Conservation (phyloP, 1,140 invertebrate species). For the Brachionus angularis region DNA sequence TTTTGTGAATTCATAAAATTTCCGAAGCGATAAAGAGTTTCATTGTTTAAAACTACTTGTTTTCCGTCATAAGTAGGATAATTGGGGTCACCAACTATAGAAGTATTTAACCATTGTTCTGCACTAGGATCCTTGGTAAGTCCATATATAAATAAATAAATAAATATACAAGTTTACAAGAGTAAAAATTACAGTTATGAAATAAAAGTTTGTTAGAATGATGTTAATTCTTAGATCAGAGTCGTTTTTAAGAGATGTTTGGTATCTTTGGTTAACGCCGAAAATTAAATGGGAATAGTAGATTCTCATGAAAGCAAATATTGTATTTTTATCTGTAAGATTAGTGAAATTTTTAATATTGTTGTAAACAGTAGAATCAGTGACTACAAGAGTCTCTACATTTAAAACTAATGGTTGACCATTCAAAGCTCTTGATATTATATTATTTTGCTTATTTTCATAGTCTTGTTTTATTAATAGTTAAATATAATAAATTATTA, state of each 20-base stretch:
- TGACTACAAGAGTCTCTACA: conserved; percentile 21
- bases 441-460: no score
- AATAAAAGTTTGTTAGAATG: conserved; percentile 7
- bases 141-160: neutral
- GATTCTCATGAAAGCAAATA: conserved; percentile 18
- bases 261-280: conserved; percentile 22
- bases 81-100: neutral
- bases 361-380: conserved; percentile 7
- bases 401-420: conserved; percentile 19
- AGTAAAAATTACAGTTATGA: conserved; percentile 4
- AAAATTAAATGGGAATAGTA: conserved; percentile 36
- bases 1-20: conserved; percentile 15
- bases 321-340: neutral
- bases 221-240: conserved; percentile 35
- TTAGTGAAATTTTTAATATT: neutral
- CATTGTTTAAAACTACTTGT: neutral
- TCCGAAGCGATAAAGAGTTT: neutral
- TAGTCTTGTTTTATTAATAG: no score
- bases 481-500: no score
- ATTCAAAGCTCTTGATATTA: conserved; percentile 19
- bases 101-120: neutral
- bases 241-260: neutral
- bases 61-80: neutral
- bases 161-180: neutral
- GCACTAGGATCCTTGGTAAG: neutral